A percentile compares a stretch with the other conserved stretches of the same genome.
These are phyloP conservation scores for Pseudochirops corinnae DNA, from an alignment of 2,797 vertebrate species.

Conservation along the genomic window DNA sequence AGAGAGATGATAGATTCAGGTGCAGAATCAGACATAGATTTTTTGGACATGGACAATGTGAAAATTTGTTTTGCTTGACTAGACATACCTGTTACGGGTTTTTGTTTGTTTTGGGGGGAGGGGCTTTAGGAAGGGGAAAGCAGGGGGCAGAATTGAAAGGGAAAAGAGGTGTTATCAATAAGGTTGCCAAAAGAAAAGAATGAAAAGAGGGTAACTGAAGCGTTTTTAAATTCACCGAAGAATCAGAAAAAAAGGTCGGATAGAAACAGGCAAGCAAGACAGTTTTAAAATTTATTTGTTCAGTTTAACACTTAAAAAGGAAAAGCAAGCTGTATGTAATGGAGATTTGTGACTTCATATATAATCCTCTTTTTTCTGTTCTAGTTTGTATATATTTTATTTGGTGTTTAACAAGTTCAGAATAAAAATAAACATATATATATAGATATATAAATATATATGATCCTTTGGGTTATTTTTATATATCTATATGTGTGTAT, in stretches of 20 bases:
- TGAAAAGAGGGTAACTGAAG: not conserved
- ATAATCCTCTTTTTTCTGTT: not conserved
- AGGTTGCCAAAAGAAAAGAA: not conserved
- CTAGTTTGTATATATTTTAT: not conserved
- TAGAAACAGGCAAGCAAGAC: not conserved
- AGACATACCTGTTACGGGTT: not conserved
- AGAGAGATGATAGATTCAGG: not conserved
- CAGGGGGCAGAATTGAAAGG: not conserved
- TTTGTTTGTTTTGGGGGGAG: not conserved
- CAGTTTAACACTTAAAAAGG: not conserved
- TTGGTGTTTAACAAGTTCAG: not conserved
- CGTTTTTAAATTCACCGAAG: not conserved
- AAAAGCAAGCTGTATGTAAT: not conserved
- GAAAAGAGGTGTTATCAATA: not conserved
- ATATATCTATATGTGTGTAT: no score
- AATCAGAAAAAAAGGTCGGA: not conserved
- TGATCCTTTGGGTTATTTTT: no score
- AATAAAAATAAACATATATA: not conserved
- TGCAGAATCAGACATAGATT: not conserved
- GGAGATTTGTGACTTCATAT: not conserved
- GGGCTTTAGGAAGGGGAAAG: no score
- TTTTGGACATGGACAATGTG: not conserved
- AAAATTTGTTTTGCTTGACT: not conserved
- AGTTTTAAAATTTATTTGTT: not conserved
- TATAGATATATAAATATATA: not conserved